Percentiles rank a stretch among this genome's conserved stretches.
Evolutionary conservation across 2,113 vertebrate species (phyloP).

Genomic region (Stegastes partitus): DNA sequence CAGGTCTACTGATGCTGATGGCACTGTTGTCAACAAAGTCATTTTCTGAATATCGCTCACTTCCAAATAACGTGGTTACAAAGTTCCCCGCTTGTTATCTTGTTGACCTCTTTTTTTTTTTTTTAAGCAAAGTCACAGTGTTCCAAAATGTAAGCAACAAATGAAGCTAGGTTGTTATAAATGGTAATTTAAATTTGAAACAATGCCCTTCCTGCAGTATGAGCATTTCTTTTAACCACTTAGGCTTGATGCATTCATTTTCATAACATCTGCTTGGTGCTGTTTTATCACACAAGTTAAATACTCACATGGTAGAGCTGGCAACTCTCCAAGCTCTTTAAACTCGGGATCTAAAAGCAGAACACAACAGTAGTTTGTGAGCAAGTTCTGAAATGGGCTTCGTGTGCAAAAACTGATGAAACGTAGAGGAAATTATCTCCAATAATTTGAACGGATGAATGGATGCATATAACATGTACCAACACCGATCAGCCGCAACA

Average conservation of each 20-base stretch:
- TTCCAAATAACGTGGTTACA: no score
- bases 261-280: neutral
- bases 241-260: neutral
- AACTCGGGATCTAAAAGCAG: slow-evolving; percentile 95
- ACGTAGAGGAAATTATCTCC: no score
- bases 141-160: neutral
- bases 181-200: neutral
- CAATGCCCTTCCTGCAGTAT: neutral
- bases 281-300: slow-evolving; percentile 6
- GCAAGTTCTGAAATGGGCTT: no score
- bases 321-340: slow-evolving; percentile 89
- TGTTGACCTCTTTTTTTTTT: neutral
- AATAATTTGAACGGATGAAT: no score
- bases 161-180: neutral
- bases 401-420: no score
- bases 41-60: no score
- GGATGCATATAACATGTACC: no score
- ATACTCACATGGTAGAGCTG: slow-evolving; percentile 93
- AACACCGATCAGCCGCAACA: no score
- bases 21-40: no score
- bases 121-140: neutral
- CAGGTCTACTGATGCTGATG: no score
- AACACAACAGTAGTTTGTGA: slow-evolving; percentile 2
- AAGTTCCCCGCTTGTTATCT: neutral
- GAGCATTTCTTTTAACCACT: neutral